Percentiles rank a stretch among this genome's conserved stretches.
Conservation (phyloP, 2,113 vertebrate species). For the Erpornis zantholeuca region DNA sequence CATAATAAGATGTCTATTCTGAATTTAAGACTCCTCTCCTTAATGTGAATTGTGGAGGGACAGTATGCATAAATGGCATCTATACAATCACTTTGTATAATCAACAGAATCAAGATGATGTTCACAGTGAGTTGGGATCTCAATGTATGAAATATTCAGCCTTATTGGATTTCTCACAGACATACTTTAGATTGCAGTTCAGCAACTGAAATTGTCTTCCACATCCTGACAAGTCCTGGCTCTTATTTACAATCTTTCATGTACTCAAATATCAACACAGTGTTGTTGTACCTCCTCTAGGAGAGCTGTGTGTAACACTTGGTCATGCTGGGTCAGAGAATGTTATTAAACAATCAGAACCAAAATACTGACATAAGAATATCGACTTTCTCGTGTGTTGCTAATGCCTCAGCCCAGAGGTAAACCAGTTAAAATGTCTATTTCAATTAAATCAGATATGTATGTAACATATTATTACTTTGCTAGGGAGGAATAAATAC, state of each 20-base stretch:
- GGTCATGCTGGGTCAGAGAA: neutral
- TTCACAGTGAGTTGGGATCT: neutral
- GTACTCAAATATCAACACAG: neutral
- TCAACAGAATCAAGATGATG: neutral
- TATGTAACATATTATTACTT: neutral
- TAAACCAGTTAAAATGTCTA: neutral
- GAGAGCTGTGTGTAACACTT: neutral
- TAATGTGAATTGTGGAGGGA: neutral
- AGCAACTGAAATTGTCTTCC: neutral
- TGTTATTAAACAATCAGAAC: neutral
- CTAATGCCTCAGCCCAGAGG: neutral
- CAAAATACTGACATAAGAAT: neutral
- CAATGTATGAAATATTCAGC: neutral
- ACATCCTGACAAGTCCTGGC: neutral
- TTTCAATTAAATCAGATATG: neutral
- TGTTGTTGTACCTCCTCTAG: neutral
- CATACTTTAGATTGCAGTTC: neutral
- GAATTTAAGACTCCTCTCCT: neutral
- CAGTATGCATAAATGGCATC: neutral
- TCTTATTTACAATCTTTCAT: neutral
- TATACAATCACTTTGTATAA: neutral
- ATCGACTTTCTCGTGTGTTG: neutral
- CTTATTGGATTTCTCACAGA: neutral
- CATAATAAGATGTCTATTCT: neutral
- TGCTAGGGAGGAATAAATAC: constrained; percentile 1